phyloP scores from a whole-genome alignment of 2,113 vertebrate species.

The Bufo gargarizans region DNA sequence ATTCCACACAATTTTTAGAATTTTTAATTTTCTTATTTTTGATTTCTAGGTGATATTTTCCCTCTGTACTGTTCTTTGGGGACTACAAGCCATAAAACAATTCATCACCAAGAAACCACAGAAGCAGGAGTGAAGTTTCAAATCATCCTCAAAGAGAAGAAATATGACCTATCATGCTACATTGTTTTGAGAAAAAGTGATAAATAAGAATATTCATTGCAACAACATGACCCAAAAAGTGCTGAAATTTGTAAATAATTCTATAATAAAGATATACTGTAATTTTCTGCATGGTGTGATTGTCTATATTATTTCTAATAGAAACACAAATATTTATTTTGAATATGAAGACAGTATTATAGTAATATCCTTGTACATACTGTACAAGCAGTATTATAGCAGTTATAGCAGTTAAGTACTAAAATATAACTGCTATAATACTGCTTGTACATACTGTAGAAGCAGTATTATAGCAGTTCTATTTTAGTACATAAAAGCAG shows the following conservation, averaged over 20 bases:
- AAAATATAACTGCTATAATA: background rate
- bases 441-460: too few relatives aligned
- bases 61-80: slow-evolving; percentile 83
- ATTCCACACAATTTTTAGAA: too few relatives aligned
- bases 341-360: too few relatives aligned
- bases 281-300: background rate
- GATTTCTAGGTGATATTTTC: slow-evolving; percentile 81
- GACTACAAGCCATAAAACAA: slow-evolving; percentile 71
- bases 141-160: background rate
- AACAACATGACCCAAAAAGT: background rate
- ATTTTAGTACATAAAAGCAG: too few relatives aligned
- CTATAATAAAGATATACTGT: background rate
- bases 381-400: too few relatives aligned
- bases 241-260: background rate
- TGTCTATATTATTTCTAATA: background rate
- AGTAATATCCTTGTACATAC: background rate
- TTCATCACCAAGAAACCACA: slow-evolving; percentile 64
- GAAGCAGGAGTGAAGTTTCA: slow-evolving; percentile 68
- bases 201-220: background rate
- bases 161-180: too few relatives aligned
- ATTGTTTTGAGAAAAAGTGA: background rate
- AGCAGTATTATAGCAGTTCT: too few relatives aligned
- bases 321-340: background rate
- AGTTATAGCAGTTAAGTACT: background rate
- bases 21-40: slow-evolving; percentile 39